Evolutionary conservation across 2,888 invertebrate species (phyloP).

Genomic region (Galerucella calmariensis): DNA sequence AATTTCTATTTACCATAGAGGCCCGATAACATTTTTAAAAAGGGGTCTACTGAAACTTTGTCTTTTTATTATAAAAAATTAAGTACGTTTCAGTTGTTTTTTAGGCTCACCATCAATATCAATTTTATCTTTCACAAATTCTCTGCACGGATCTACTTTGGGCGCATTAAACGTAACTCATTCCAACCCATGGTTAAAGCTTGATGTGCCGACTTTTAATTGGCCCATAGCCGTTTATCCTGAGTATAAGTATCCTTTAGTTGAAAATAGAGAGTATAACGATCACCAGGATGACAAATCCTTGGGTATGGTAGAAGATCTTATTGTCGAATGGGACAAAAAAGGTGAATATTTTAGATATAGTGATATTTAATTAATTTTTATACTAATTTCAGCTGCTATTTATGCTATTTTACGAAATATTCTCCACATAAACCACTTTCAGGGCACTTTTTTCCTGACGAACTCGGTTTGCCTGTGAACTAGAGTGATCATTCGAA

Average conservation of each 20-base stretch:
- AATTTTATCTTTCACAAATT: constrained; percentile 87
- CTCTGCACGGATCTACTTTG: constrained; percentile 95
- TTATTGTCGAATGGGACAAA: constrained; percentile 73
- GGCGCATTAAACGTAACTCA: constrained; percentile 88
- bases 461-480: too few relatives aligned
- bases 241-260: constrained; percentile 90
- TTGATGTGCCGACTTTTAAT: constrained; percentile 93
- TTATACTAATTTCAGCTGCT: too few relatives aligned
- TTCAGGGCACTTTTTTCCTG: too few relatives aligned
- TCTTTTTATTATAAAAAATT: not conserved
- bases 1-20: too few relatives aligned
- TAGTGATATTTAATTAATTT: not conserved
- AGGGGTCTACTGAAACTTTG: not conserved
- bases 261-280: constrained; percentile 82
- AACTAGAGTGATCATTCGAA: too few relatives aligned
- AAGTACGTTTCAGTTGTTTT: constrained; percentile 14
- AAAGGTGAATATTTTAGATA: constrained; percentile 62
- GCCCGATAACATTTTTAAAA: too few relatives aligned
- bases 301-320: constrained; percentile 75
- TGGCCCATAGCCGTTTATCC: constrained; percentile 97
- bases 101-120: constrained; percentile 82
- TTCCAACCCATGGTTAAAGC: constrained; percentile 73
- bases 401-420: too few relatives aligned
- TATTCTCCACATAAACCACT: too few relatives aligned
- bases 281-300: constrained; percentile 81